These are phyloP conservation scores for Coregonus suidteri DNA, from an alignment of 2,797 vertebrate genomes.

Conservation along the genomic window DNA sequence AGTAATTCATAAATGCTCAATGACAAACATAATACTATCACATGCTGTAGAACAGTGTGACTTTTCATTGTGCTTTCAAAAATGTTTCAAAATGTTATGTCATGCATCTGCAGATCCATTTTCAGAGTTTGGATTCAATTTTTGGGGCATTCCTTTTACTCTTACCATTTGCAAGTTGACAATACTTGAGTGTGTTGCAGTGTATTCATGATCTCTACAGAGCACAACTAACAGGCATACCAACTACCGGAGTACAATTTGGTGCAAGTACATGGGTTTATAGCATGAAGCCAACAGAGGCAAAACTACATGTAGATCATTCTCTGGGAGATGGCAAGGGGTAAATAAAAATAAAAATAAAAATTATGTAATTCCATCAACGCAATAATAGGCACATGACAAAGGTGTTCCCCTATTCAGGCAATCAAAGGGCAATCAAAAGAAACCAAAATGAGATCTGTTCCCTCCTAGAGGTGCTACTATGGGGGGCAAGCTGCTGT, in stretches of 20 bases:
- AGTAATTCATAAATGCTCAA: conserved; percentile 39
- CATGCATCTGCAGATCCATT: conserved; percentile 71
- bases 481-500: conserved; percentile 68
- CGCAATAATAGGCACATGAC: conserved; percentile 82
- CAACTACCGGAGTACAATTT: conserved; percentile 85
- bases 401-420: conserved; percentile 88
- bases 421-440: conserved; percentile 88
- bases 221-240: conserved; percentile 89
- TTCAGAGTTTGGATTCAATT: conserved; percentile 70
- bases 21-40: conserved; percentile 68
- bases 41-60: conserved; percentile 80
- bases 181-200: conserved; percentile 93
- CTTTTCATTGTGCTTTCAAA: conserved; percentile 75
- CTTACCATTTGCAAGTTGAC: conserved; percentile 99
- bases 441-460: conserved; percentile 70
- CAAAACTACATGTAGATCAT: conserved; percentile 83
- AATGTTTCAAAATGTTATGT: conserved; percentile 75
- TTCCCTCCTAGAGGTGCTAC: conserved; percentile 67
- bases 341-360: conserved; percentile 55
- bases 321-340: conserved; percentile 82
- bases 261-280: conserved; percentile 88
- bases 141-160: conserved; percentile 75
- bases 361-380: conserved; percentile 82
- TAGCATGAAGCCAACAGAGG: conserved; percentile 85
- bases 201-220: conserved; percentile 84